These are phyloP conservation scores for Arvicanthis niloticus DNA, from an alignment of 2,113 vertebrate species.

Conservation along the genomic window DNA sequence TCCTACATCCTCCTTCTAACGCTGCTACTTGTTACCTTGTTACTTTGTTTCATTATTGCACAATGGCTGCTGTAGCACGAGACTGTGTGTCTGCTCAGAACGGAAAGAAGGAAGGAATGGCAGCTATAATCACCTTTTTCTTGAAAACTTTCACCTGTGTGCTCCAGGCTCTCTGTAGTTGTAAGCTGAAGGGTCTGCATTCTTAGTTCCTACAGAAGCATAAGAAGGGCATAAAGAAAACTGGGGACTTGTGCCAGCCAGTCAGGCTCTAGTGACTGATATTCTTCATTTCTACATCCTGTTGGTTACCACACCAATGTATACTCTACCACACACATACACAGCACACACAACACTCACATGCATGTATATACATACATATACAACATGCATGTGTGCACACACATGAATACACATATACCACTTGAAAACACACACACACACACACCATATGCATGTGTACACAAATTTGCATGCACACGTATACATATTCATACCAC, in stretches of 20 bases:
- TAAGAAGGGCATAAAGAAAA: not conserved
- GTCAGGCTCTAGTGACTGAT: not conserved
- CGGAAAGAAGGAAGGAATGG: conserved; percentile 8
- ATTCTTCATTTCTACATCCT: not conserved
- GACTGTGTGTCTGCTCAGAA: not conserved
- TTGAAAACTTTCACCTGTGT: not conserved
- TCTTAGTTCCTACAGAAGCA: not conserved
- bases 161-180: not conserved
- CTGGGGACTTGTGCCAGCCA: not conserved
- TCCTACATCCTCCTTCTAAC: not conserved
- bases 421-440: not conserved
- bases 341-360: not conserved
- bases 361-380: too few relatives aligned
- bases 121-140: not conserved
- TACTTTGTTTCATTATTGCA: not conserved
- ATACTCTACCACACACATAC: not conserved
- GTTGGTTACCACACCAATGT: not conserved
- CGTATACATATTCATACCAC: too few relatives aligned
- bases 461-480: too few relatives aligned
- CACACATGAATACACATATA: too few relatives aligned
- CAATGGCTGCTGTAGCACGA: not conserved
- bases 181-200: not conserved
- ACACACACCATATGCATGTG: not conserved
- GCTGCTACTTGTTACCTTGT: not conserved
- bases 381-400: not conserved